A percentile compares a stretch with the other conserved stretches of the same genome.
Conservation (phyloP, 2,113 vertebrate genomes). For the Eonycteris spelaea region DNA sequence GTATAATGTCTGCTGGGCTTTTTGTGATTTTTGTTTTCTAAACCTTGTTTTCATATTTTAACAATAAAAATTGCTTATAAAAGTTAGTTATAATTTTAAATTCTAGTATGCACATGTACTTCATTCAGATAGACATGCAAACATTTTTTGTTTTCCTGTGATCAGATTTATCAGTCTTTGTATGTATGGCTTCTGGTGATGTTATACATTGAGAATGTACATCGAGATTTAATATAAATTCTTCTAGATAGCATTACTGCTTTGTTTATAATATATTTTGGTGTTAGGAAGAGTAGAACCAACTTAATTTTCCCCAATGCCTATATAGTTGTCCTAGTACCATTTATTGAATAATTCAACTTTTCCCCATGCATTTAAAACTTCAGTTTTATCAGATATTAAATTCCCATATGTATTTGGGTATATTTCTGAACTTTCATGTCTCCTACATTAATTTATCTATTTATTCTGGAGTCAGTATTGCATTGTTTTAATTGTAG, state of each 20-base stretch:
- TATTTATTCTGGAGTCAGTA: background rate
- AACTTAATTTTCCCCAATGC: background rate
- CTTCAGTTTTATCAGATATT: background rate
- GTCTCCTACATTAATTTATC: background rate
- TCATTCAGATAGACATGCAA: background rate
- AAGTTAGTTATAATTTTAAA: background rate
- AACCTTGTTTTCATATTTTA: background rate
- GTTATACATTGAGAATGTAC: background rate
- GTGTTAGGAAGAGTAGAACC: background rate
- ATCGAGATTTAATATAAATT: background rate
- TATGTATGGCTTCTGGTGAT: background rate
- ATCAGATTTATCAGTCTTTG: background rate
- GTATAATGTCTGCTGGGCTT: background rate
- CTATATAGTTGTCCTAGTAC: background rate
- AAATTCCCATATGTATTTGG: background rate
- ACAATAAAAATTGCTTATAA: background rate
- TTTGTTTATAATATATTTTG: background rate
- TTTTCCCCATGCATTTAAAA: background rate
- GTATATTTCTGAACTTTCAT: background rate
- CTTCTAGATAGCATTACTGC: background rate
- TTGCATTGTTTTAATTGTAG: background rate
- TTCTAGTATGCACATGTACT: background rate
- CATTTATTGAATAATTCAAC: background rate
- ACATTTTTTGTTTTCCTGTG: background rate
- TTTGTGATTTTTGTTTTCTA: conserved; percentile 27